Base-by-base conservation (phyloP, 92 coral and sea anemone species). In the Phenganax subtilis region DNA sequence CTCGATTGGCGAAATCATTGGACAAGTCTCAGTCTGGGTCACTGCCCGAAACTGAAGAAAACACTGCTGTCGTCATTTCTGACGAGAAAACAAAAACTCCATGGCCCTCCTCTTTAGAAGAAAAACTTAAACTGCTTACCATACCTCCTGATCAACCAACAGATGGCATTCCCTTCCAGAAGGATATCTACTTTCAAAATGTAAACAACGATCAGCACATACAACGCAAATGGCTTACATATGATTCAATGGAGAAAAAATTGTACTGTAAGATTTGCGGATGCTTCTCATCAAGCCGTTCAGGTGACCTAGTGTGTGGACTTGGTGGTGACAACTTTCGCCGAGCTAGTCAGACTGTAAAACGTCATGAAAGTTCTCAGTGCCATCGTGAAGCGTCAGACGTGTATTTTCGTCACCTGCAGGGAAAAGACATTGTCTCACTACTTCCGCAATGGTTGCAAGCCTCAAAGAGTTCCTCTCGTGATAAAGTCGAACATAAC, bases 321-420 rank as follows among this genome's bases (percentile, higher is more conserved):
- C 17, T 2, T 57, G 63, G 63, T 57, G 63, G 63, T 57, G 63
- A 57, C 63, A 57, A 57, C 63, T 57, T 57, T 57, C 63, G 63
- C 63, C 63, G 63, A 57, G 63, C 8, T 57, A 57, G 63, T 57
- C 63, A 57, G 63, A 57, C 63, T 57, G 63, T 57, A 57, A 57
- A 57, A n/a, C 63, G 63, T 57, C 63, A 57, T 57, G 63, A 57
- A 57, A 57, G 17, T 57, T 57, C 63, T 11, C 63, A 57, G 63
- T 57, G 63, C 63, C 63, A 57, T 57, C 63, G 63, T 57, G 63
- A 57, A 11, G 63, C 63, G 0, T 57, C 63, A n/a, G 63, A 57
- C 7, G 63, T 57, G 63, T 57, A 57, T 57, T 57, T 57, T 57
- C 63, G 17, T 12, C 63, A 57, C 17, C 63, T 57, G 63, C 12